These are phyloP conservation scores for Babylonia areolata DNA, from an alignment of 1,140 invertebrate species.

Conservation along the genomic window DNA sequence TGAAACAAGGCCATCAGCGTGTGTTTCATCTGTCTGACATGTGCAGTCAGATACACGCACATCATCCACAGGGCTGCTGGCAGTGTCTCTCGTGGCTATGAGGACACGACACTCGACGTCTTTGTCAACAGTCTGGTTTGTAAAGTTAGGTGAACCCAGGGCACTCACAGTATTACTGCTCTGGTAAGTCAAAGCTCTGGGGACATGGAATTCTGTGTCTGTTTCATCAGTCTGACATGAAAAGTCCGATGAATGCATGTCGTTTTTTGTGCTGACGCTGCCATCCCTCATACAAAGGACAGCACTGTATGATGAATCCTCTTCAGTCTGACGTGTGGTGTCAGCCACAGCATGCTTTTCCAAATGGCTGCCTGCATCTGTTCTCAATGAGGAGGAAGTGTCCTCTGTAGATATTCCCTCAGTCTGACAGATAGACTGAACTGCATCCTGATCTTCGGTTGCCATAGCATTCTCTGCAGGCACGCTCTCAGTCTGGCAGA, in stretches of 20 bases:
- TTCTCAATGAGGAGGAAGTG: background rate
- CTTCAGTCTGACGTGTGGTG: background rate
- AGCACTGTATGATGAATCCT: background rate
- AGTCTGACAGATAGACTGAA: background rate
- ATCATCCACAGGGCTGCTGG: background rate
- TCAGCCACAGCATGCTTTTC: background rate
- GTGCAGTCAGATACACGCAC: background rate
- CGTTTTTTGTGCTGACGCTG: background rate
- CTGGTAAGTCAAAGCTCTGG: background rate
- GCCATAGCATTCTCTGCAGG: no score
- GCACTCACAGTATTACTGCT: background rate
- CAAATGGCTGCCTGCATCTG: background rate
- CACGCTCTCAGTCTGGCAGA: no score
- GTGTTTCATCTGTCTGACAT: background rate
- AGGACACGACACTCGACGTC: background rate
- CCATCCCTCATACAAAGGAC: background rate
- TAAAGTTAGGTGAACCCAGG: background rate
- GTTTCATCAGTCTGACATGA: background rate
- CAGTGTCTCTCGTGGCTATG: background rate
- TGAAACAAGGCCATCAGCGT: background rate
- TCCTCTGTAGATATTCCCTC: background rate
- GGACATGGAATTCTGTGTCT: background rate
- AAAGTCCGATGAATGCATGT: background rate
- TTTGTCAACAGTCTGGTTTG: background rate
- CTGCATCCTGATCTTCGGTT: background rate